A percentile compares a stretch with the other conserved stretches of the same genome.
Conservation (phyloP, 2,888 invertebrate genomes). For the Cancer borealis region DNA sequence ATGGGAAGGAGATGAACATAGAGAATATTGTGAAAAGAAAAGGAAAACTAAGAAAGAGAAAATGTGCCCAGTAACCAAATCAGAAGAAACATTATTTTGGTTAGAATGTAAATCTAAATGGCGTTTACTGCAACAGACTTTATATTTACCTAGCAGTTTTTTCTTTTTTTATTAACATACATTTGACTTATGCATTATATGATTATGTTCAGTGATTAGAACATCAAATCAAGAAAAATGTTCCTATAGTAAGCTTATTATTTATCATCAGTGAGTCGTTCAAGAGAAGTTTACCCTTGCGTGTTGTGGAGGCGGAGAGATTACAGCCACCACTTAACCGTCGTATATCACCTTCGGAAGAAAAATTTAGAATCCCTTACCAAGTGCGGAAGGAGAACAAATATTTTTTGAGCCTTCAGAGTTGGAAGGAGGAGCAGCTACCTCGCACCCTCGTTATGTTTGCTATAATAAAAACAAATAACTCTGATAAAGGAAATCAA, state of each 20-base stretch:
- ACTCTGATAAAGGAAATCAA: not conserved
- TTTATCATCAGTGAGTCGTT: not conserved
- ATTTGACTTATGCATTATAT: not conserved
- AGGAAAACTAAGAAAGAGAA: too few relatives aligned
- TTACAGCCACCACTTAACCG: not conserved
- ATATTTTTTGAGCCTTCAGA: not conserved
- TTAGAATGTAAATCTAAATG: too few relatives aligned
- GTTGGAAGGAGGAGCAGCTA: not conserved
- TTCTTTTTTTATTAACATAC: not conserved
- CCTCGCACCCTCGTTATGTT: conserved; percentile 3
- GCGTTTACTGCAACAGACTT: not conserved
- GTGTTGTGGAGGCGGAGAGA: not conserved
- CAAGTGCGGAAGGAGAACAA: not conserved
- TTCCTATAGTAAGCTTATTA: not conserved
- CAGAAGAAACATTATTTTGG: too few relatives aligned
- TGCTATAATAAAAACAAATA: conserved; percentile 28
- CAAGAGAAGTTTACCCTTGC: not conserved
- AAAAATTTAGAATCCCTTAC: not conserved
- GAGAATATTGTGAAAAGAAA: not conserved
- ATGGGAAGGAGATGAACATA: not conserved
- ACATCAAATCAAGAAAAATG: not conserved
- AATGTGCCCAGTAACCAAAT: too few relatives aligned
- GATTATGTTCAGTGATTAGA: not conserved
- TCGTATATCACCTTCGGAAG: not conserved
- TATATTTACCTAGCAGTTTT: not conserved